Evolutionary conservation across 2,888 invertebrate genomes (phyloP), one percentile per base, ranked within the genome.

Genomic region (Caenorhabditis becei): DNA sequence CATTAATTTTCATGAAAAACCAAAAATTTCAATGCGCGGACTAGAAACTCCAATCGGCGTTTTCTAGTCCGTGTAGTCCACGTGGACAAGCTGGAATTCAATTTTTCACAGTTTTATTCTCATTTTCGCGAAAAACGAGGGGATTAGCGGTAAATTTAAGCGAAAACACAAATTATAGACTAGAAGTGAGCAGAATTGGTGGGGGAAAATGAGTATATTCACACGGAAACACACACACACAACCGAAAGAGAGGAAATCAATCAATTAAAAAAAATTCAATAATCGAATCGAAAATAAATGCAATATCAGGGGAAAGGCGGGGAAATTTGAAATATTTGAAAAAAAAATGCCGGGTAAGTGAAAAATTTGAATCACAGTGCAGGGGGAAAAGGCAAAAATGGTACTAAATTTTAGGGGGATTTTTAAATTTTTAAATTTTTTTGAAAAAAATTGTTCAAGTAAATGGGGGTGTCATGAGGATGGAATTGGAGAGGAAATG

Each of bases 401-500:
- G 20, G 47, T 18, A 47, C 47, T 41, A 41, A 16, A 3, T 10
- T 32, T 32, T 32, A 41, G 41, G 41, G n/a, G n/a, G n/a, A n/a
- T n/a, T n/a, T n/a, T n/a, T n/a, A n/a, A 41, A 41, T 41, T 41
- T 41, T 41, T 41, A 10, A 14, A 41, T 16, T 41, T 41, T 41
- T 41, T 41, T 41, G 10, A 32, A 4, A 32, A 35, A 35, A 20
- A 32, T n/a, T n/a, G n/a, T n/a, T n/a, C n/a, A n/a, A n/a, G n/a
- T n/a, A 51, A 23, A 53, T 10, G 14, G 47, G 2, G 26, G 26
- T 35, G 71, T 61, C 71, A 71, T 70, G n/a, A n/a, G n/a, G n/a
- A n/a, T n/a, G n/a, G n/a, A n/a, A n/a, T n/a, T n/a, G n/a, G 70
- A 70, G 69, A 54, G 47, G 47, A 47, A 18, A 18, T 47, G 47